Base-by-base conservation (phyloP, 2,888 invertebrate genomes). In the Isoperla grammatica region DNA sequence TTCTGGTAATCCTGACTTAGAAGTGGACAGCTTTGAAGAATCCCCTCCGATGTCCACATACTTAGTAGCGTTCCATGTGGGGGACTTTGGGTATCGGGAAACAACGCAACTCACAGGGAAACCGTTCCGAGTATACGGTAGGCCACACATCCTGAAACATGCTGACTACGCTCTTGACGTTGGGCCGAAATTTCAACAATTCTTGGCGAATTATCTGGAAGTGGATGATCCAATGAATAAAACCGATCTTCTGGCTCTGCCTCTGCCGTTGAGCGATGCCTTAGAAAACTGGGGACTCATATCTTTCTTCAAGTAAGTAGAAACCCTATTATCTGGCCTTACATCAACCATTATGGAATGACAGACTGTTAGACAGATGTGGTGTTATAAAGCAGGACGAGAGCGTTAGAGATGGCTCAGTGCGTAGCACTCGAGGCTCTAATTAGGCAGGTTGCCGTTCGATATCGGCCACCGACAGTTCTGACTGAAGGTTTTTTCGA, bases 271-370 rank as follows among this genome's bases (percentile, higher is more conserved):
- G 1, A 86, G 84, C 63, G 79, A 78, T 17, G 86, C 85, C 11
- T 86, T 87, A 86, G 87, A 83, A 71, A 83, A 84, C 69, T 83
- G 83, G 82, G 83, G 84, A 1, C 69, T 83, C 20, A 80, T 83
- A 45, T 79, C 79, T n/a, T 83, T 81, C 29, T 29, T 29, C 72
- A 71, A 75, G 77, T 78, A 65, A 69, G 69, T 64, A 29, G 12
- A 15, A 22, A n/a, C n/a, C n/a, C n/a, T n/a, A 20, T 42, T 6
- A 5, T 9, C 43, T 37, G 6, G 37, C 37, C 8, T 11, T 40
- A 13, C 40, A 40, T 40, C 29, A 29, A 29, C 4, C 8, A 29
- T 8, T 29, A 29, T 29, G 8, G 29, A 29, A n/a, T n/a, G n/a
- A n/a, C n/a, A n/a, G n/a, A n/a, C n/a, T n/a, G n/a, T n/a, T n/a